Conservation (phyloP, 2,113 vertebrate genomes). For the Rhegmatorhina hoffmannsi region DNA sequence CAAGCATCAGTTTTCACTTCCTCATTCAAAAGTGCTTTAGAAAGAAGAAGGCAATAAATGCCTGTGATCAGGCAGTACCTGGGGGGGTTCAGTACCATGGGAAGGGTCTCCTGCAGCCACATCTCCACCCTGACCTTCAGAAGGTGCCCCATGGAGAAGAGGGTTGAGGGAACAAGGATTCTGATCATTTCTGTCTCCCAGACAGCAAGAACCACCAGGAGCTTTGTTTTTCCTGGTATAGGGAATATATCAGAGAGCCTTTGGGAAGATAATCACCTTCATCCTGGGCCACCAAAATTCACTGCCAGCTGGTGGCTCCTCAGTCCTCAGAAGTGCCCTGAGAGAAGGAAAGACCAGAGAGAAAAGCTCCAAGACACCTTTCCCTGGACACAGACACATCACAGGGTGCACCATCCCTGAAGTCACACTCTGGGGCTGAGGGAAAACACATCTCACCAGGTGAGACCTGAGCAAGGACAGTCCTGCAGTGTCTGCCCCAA, state of each 20-base stretch:
- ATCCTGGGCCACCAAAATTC: neutral
- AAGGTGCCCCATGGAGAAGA: neutral
- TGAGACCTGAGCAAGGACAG: neutral
- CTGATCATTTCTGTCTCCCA: neutral
- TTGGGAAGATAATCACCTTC: too few species aligned
- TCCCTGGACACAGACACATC: neutral
- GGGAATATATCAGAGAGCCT: neutral
- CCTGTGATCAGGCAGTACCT: neutral
- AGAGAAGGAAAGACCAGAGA: neutral
- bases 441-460: neutral
- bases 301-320: neutral
- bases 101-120: neutral
- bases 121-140: neutral
- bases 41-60: neutral
- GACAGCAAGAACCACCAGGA: neutral
- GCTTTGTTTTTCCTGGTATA: neutral
- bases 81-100: neutral
- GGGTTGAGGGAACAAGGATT: too few species aligned
- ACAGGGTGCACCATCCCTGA: accelerated
- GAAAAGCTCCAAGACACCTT: neutral
- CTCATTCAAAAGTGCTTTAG: neutral
- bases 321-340: neutral
- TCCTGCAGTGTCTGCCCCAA: neutral
- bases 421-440: neutral
- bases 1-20: neutral